phyloP scores from a whole-genome alignment of 2,888 invertebrate genomes.

The Acronicta leporina region DNA sequence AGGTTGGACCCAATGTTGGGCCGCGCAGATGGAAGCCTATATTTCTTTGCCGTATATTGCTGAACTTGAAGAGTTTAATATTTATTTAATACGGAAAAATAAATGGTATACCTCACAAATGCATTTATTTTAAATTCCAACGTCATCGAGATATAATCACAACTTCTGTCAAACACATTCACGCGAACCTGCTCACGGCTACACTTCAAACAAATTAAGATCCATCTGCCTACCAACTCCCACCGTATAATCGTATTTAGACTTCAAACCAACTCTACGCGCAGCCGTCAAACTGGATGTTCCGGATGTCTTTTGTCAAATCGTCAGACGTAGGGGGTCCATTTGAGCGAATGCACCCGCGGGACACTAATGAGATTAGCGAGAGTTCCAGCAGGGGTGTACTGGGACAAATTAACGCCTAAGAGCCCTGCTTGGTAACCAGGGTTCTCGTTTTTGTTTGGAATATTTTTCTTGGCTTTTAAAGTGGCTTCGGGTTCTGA shows the following conservation, averaged over 20 bases:
- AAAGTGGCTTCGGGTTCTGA: conserved; percentile 22
- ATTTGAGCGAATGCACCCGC: conserved; percentile 69
- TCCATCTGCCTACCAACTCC: conserved; percentile 35
- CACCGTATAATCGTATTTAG: conserved; percentile 50
- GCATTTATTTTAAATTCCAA: background rate
- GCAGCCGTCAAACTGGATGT: conserved; percentile 42
- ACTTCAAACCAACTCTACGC: conserved; percentile 29
- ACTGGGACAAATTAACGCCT: conserved; percentile 67
- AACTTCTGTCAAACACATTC: conserved; percentile 23
- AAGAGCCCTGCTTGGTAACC: conserved; percentile 36
- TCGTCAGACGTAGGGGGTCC: conserved; percentile 65
- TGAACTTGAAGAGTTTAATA: no score
- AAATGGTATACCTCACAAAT: no score
- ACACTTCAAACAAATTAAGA: conserved; percentile 36
- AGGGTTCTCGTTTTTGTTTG: conserved; percentile 11
- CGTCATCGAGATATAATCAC: conserved; percentile 3
- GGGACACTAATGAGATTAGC: conserved; percentile 72
- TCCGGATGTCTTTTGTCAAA: conserved; percentile 65
- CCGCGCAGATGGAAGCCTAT: no score
- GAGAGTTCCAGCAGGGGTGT: conserved; percentile 63
- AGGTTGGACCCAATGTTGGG: no score
- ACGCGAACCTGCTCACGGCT: conserved; percentile 6
- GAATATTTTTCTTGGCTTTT: conserved; percentile 32
- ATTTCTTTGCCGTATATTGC: no score
- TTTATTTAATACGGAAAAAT: no score